Percentiles rank a stretch among this genome's conserved stretches.
These are phyloP conservation scores for Lepidocolaptes lacrymiger DNA, from an alignment of 2,797 vertebrate species.

Conservation along the genomic window DNA sequence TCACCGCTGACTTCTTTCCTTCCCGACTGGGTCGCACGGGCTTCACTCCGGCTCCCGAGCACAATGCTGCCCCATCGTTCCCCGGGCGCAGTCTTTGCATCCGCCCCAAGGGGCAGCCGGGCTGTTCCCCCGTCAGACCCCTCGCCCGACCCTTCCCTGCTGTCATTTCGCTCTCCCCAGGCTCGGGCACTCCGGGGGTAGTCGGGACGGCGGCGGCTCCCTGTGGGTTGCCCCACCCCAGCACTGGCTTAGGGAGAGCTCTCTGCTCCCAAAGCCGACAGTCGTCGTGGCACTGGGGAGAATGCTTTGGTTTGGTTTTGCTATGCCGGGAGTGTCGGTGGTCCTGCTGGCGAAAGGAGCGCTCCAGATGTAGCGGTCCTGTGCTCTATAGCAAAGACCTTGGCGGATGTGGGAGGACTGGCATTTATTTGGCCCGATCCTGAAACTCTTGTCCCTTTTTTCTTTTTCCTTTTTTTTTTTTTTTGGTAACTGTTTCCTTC, in stretches of 20 bases:
- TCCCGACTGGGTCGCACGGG: neutral
- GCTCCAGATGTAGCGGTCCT: neutral
- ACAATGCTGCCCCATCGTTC: too few species aligned
- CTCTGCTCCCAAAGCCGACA: neutral
- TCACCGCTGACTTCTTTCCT: neutral
- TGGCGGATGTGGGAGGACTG: neutral
- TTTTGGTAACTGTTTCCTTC: neutral
- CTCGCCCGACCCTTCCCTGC: too few species aligned
- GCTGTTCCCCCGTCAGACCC: neutral
- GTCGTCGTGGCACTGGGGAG: fast-evolving
- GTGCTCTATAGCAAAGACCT: neutral
- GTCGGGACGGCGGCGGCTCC: neutral
- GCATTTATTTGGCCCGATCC: neutral
- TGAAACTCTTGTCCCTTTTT: neutral
- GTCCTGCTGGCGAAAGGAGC: neutral
- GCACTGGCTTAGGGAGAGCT: neutral
- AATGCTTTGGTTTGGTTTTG: neutral
- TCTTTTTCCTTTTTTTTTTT: fast-evolving
- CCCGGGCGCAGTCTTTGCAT: neutral
- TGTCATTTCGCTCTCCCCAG: too few species aligned
- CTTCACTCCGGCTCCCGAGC: neutral
- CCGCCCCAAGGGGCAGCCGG: too few species aligned
- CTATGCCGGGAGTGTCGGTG: neutral
- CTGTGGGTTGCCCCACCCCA: neutral
- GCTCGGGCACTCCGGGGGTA: neutral